Evolutionary conservation across 2,113 vertebrate species (phyloP), one percentile per base, ranked within the genome.

Genomic region (Engystomops pustulosus): DNA sequence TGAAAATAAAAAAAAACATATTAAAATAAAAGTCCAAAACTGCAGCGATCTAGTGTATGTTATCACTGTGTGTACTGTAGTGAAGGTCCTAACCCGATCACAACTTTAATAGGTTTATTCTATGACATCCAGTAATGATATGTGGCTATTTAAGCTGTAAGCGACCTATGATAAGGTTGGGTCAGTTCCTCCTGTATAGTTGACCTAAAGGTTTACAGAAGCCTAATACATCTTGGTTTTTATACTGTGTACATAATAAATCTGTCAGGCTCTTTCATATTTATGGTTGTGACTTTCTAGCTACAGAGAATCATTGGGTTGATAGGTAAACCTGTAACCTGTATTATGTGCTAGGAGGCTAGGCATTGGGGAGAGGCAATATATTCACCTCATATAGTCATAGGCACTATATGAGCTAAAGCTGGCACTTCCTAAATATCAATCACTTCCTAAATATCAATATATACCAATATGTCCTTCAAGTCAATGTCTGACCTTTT

Each of bases 211-310:
- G 25, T 32, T 65, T 65, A 65, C 60, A 32, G 60, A 65, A 6
- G 23, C 60, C 18, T 17, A 65, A 32, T 17, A 65, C 32, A 18
- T 65, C 30, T 65, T 65, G 27, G 27, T 32, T 65, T n/a, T 65
- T 65, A 65, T 65, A 32, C 2, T 65, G 25, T 32, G 30, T 65
- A 65, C 60, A 65, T 65, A 65, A 65, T 65, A 65, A 65, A 65
- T 8, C 60, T 65, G 30, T 32, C 60, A 65, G 27, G 3, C 17
- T 60, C 30, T 30, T 62, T 62, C 4, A 15, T 30, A n/a, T 65
- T 65, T 65, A 65, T 65, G 27, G 27, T 17, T 30, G 1, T 32
- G 30, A 65, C 12, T 32, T 34, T 30, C 58, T 30, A 62, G 25
- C 25, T 30, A 62, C 14, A 32, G 27, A 34, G 6, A 65, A 32